Evolutionary conservation across 2,113 vertebrate species (phyloP).

Genomic region (Scomber colias): DNA sequence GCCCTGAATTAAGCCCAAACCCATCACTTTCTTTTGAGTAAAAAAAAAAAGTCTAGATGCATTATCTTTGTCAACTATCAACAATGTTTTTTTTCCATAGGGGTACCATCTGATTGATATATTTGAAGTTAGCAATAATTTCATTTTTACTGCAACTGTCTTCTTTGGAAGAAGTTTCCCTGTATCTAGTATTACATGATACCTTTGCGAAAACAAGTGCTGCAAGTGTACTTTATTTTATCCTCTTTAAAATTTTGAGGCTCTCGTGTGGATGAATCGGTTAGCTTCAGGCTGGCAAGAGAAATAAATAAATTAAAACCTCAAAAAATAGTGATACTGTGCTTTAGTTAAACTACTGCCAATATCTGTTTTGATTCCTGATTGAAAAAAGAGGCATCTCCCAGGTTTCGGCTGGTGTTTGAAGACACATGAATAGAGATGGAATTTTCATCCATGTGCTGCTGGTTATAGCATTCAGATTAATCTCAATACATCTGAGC

Average conservation of each 20-base stretch:
- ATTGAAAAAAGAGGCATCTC: conserved; percentile 8
- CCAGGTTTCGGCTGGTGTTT: conserved; percentile 9
- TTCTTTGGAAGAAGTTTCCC: conserved; percentile 10
- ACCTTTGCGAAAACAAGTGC: too few species aligned
- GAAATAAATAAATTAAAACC: conserved; percentile 1
- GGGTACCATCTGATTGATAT: conserved; percentile 17
- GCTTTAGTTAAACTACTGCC: conserved; percentile 1
- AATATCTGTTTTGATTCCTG: conserved; percentile 4
- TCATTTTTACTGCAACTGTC: conserved; percentile 1
- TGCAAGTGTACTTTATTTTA: neutral
- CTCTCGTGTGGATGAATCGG: neutral
- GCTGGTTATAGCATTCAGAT: too few species aligned
- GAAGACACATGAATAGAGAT: conserved; percentile 11
- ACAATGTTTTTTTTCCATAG: conserved; percentile 22
- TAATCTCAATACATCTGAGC: too few species aligned
- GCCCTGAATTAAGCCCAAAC: conserved; percentile 38
- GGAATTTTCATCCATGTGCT: neutral
- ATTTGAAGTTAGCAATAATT: neutral
- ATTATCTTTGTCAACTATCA: conserved; percentile 38
- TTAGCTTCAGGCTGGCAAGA: conserved; percentile 1
- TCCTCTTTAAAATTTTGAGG: neutral
- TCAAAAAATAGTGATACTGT: neutral
- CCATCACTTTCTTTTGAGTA: conserved; percentile 42
- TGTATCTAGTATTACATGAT: too few species aligned
- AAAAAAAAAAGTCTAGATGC: conserved; percentile 18